Conservation (phyloP, 2,797 vertebrate genomes). For the Micromesistius poutassou region DNA sequence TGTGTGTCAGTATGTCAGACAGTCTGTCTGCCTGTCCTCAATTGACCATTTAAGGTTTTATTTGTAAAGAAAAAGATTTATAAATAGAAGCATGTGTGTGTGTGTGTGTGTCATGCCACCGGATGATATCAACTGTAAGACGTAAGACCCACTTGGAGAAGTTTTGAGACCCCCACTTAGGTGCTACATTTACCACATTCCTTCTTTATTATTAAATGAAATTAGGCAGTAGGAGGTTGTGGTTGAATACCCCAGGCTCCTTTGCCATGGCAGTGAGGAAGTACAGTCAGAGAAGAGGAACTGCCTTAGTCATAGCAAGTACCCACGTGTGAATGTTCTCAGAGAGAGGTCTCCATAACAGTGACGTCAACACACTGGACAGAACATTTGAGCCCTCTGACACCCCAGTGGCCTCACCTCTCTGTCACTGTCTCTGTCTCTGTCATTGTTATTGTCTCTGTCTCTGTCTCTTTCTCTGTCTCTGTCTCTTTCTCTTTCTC, state of each 20-base stretch:
- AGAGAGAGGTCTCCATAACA: conserved; percentile 31
- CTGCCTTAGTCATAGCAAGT: conserved; percentile 51
- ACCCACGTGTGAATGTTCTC: not conserved
- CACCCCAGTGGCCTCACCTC: conserved; percentile 21
- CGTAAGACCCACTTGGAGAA: not conserved
- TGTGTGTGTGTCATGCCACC: not conserved
- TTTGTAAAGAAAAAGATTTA: not conserved
- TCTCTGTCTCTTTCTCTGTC: not conserved
- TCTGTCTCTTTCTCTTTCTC: not conserved
- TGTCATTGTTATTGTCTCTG: not conserved
- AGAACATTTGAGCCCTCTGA: conserved; percentile 40
- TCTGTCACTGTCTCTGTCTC: too few species aligned
- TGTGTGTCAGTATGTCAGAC: not conserved
- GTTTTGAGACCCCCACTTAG: conserved; percentile 5
- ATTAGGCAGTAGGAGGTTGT: too few species aligned
- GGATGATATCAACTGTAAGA: not conserved
- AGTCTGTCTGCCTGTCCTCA: not conserved
- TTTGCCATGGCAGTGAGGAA: conserved; percentile 39
- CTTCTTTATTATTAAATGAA: conserved; percentile 17
- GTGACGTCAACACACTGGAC: conserved; percentile 41
- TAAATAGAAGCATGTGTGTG: not conserved
- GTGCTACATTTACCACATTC: conserved; percentile 25
- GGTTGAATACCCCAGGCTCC: conserved; percentile 37
- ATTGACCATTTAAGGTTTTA: not conserved
- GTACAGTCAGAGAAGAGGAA: conserved; percentile 47